Evolutionary conservation across 2,888 invertebrate species (phyloP), one percentile per base, ranked within the genome.

Genomic region (Crematogaster levior): DNA sequence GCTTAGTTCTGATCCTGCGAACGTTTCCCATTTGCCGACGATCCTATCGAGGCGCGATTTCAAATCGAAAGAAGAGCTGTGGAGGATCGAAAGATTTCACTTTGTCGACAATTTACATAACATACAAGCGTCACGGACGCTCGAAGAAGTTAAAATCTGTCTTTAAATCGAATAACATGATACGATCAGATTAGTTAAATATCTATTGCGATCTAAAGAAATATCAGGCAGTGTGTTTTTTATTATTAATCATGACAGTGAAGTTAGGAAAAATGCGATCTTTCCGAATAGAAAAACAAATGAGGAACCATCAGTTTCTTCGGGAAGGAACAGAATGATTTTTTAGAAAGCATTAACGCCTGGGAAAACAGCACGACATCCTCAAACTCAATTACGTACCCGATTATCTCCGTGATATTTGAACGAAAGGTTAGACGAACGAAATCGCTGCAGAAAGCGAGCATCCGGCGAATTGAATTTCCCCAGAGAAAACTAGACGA

Each of bases 121-220:
- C 51, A 51, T 51, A 51, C 27, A 37, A 51, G n/a, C 24, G 24
- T 63, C 74, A 61, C 10, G 30, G 21, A 48, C 12, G 40, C n/a
- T 43, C 43, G 10, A 21, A 53, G 3, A 75, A 53, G n/a, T 53
- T 75, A 65, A 27, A 34, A 66, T 75, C 27, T n/a, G n/a, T 75
- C 51, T 18, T 74, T 43, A n/a, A 43, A 15, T 27, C 27, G 15
- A 7, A 37, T 34, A 18, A 34, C 12, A 24, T 53, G 48, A 10
- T 30, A 74, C 37, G 37, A 51, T 53, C 58, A 66, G 21, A 40
- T 51, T 40, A 66, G 9, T 53, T 34, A 10, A 77, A 30, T 68
- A 68, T 21, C 56, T 15, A 53, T 77, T 53, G 48, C 65, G 74
- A 27, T 70, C 18, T 43, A 56, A 24, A 56, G 27, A 75, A 40